Conservation (phyloP, 2,888 invertebrate genomes). For the Cacoxenus indagator region DNA sequence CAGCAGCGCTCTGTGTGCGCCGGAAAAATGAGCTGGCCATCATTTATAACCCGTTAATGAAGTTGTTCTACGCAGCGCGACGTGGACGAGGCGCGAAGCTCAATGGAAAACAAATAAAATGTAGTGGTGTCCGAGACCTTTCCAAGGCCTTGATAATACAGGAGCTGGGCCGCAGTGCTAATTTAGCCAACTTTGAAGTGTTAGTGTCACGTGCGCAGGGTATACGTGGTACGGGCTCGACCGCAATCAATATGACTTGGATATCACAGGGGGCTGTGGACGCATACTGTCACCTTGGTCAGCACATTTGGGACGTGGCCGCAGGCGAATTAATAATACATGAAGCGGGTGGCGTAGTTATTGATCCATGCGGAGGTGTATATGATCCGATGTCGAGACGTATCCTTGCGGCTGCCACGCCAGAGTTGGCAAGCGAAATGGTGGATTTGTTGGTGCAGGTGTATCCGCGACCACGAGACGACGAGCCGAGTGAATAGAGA, state of each 20-base stretch:
- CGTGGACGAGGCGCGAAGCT: conserved; percentile 23
- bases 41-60: conserved; percentile 28
- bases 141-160: conserved; percentile 25
- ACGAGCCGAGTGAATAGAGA: conserved; percentile 34
- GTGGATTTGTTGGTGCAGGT: conserved; percentile 76
- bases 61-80: conserved; percentile 24
- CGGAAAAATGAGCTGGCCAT: conserved; percentile 13
- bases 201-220: background rate
- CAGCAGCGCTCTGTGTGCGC: background rate
- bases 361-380: conserved; percentile 85
- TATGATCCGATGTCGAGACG: conserved; percentile 85
- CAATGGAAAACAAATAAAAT: conserved; percentile 3
- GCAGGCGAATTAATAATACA: conserved; percentile 88
- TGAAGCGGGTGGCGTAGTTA: conserved; percentile 93
- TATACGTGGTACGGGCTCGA: conserved; percentile 87
- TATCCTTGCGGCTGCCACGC: conserved; percentile 82
- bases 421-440: conserved; percentile 79
- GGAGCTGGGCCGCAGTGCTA: conserved; percentile 9
- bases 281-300: conserved; percentile 89
- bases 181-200: background rate
- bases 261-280: conserved; percentile 91
- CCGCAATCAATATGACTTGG: conserved; percentile 92
- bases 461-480: conserved; percentile 80
- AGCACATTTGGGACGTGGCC: conserved; percentile 93
- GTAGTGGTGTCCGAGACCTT: conserved; percentile 7